These are phyloP conservation scores for Anarrhichthys ocellatus DNA, from an alignment of 2,113 vertebrate genomes.

Conservation along the genomic window DNA sequence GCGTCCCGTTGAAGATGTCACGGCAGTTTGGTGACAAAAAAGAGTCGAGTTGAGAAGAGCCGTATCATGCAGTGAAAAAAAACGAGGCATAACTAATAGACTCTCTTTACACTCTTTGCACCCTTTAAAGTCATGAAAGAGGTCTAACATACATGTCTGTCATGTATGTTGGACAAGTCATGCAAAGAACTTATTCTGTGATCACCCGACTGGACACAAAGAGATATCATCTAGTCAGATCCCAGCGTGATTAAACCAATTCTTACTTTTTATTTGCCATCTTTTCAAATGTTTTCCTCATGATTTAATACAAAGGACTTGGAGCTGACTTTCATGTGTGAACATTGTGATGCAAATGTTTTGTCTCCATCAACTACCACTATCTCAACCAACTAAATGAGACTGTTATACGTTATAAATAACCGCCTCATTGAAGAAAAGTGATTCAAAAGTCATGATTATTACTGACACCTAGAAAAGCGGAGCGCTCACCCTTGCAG, in stretches of 20 bases:
- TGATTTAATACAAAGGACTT: not conserved
- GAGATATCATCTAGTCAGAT: not conserved
- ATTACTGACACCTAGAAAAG: not conserved
- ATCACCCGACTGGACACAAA: not conserved
- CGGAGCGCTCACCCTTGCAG: conserved; percentile 86
- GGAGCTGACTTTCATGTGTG: not conserved
- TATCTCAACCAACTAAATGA: no score
- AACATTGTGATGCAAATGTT: not conserved
- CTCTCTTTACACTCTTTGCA: no score
- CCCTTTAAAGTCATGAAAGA: not conserved
- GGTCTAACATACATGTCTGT: not conserved
- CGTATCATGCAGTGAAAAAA: not conserved
- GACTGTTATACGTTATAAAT: no score
- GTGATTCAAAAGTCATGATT: not conserved
- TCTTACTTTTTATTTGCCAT: not conserved
- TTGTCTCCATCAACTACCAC: no score
- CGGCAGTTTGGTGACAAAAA: no score
- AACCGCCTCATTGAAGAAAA: no score
- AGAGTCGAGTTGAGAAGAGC: no score
- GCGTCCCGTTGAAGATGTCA: no score
- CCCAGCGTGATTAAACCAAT: not conserved
- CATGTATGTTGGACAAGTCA: not conserved
- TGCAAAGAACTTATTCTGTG: not conserved
- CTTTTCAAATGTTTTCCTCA: not conserved
- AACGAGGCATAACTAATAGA: not conserved